phyloP scores from a whole-genome alignment of 2,797 vertebrate species.

The Acanthiza pusilla region DNA sequence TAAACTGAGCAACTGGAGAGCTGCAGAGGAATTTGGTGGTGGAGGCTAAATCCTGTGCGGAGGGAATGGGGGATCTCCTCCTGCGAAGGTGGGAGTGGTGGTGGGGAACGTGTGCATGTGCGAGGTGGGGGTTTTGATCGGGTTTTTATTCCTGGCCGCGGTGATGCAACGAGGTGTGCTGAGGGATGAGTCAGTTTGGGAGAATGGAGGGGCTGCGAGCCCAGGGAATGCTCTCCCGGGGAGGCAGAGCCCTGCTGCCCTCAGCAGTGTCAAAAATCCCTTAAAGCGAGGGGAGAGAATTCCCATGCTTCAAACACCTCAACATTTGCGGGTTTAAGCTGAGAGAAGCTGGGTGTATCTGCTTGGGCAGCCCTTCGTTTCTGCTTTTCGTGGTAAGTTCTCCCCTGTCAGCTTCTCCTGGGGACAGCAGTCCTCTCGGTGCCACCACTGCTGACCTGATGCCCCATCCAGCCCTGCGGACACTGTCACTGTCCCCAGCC shows the following conservation, averaged over 20 bases:
- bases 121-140: background rate
- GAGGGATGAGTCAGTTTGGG: background rate
- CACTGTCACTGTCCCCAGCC: background rate
- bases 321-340: background rate
- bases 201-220: background rate
- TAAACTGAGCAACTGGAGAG: conserved; percentile 9
- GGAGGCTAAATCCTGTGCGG: background rate
- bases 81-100: background rate
- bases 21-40: conserved; percentile 3
- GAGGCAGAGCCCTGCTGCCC: background rate
- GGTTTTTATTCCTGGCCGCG: background rate
- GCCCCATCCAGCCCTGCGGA: background rate
- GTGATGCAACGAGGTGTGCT: background rate
- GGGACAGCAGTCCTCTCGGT: rapidly evolving
- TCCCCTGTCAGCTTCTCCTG: background rate
- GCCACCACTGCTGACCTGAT: background rate
- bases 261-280: background rate
- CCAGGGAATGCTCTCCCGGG: background rate
- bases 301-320: background rate
- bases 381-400: background rate
- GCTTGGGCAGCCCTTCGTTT: background rate
- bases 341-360: background rate
- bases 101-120: background rate
- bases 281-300: background rate
- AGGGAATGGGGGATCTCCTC: conserved; percentile 38